Evolutionary conservation across 2,113 vertebrate genomes (phyloP), one percentile per base, ranked within the genome.

Genomic region (Mobula hypostoma): DNA sequence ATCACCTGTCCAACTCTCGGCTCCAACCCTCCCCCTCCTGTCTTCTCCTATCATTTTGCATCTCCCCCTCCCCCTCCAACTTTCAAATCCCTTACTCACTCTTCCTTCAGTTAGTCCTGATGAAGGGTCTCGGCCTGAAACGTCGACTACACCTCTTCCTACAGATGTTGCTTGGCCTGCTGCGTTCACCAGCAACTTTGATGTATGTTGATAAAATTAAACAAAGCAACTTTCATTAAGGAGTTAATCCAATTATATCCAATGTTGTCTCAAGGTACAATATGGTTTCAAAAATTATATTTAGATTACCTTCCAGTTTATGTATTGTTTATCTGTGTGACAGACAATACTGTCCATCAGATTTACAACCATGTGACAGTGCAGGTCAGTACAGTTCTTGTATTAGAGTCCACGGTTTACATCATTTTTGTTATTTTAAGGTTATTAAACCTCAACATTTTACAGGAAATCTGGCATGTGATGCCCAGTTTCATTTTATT

Each of bases 351-450:
- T 15, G 24, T 1, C 56, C 83, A 29, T 4, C 56, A 61, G 83
- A 58, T 87, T 87, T 58, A 87, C 56, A 87, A 87, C 56, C 56
- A 87, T 87, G 56, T 21, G 9, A 87, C 56, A 87, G 29, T 87
- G 29, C 58, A 87, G 83, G 27, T 61, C 79, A 80, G 2, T 80
- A 6, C 78, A 80, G n/a, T 36, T 48, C 82, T 21, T 85, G 82
- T 24, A 56, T 56, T 24, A 85, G 21, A 58, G 82, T 27, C 82
- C 27, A 48, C 21, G 48, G 48, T 48, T 85, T 56, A 85, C 82
- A 85, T 56, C 83, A 87, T 87, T 87, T 56, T 58, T 87, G 58
- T 87, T 87, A 87, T 87, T 87, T 56, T 61, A 87, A 87, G 83
- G 61, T 63, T 58, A 27, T 87, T 87, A 87, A 87, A 87, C 5